phyloP scores from a whole-genome alignment of 1,140 invertebrate genomes.

The Chrysoperla carnea region DNA sequence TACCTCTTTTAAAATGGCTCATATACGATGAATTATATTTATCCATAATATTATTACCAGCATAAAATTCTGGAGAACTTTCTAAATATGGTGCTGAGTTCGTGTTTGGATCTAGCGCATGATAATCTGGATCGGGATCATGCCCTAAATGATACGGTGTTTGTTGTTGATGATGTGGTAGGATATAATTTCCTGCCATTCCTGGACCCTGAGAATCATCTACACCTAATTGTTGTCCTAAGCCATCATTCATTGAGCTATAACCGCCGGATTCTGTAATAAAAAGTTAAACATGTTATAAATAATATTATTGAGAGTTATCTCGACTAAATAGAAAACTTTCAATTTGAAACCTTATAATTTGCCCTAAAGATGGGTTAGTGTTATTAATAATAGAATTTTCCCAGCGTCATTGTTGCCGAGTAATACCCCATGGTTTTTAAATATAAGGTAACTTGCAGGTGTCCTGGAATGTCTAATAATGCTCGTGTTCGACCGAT shows the following conservation, averaged over 20 bases:
- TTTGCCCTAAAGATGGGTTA: no score
- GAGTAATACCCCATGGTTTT: no score
- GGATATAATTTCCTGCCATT: background rate
- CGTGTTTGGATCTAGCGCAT: slow-evolving; percentile 38
- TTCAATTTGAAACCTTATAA: no score
- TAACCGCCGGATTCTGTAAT: slow-evolving; percentile 1
- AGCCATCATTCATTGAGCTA: background rate
- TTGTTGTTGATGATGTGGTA: slow-evolving; percentile 9
- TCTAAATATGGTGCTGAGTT: slow-evolving; percentile 37
- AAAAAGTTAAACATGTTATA: background rate
- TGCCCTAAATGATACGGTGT: slow-evolving; percentile 30
- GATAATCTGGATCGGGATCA: slow-evolving; percentile 48
- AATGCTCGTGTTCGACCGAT: no score
- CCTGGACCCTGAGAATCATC: background rate
- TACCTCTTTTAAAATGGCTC: slow-evolving; percentile 49
- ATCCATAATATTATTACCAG: slow-evolving; percentile 36
- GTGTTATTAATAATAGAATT: no score
- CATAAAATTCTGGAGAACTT: slow-evolving; percentile 58
- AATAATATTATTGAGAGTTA: background rate
- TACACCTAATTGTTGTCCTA: background rate
- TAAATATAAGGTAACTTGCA: no score
- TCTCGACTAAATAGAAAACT: no score
- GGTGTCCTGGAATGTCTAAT: no score
- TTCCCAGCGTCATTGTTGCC: no score
- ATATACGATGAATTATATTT: slow-evolving; percentile 50